A percentile compares a stretch with the other conserved stretches of the same genome.
phyloP scores from a whole-genome alignment of 2,888 invertebrate species.

The Leucophenga maculata region DNA sequence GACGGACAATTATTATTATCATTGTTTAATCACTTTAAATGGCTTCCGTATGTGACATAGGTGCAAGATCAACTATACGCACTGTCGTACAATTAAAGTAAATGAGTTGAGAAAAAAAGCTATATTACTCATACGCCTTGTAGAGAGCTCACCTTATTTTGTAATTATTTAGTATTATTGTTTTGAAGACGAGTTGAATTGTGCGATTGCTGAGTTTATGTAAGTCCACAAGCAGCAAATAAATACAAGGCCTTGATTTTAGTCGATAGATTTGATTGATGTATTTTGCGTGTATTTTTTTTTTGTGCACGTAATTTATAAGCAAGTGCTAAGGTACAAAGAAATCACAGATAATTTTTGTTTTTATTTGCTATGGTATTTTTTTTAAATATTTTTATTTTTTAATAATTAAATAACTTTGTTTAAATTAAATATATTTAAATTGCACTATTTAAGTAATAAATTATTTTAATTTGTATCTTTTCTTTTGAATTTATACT shows the following conservation, averaged over 20 bases:
- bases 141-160: neutral
- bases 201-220: no score
- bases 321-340: conserved; percentile 32
- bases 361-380: conserved; percentile 27
- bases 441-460: neutral
- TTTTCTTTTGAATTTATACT: neutral
- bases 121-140: neutral
- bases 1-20: no score
- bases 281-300: neutral
- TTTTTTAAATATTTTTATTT: conserved; percentile 14
- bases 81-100: neutral
- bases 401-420: conserved; percentile 11
- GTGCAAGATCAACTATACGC: neutral
- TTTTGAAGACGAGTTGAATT: no score
- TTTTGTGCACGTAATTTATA: conserved; percentile 14
- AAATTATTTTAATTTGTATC: conserved; percentile 27
- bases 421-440: neutral
- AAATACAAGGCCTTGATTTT: no score
- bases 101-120: neutral
- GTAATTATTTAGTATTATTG: neutral
- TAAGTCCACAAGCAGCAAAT: no score
- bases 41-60: no score
- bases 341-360: conserved; percentile 54
- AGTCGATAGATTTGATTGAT: no score
- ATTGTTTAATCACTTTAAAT: no score